These are phyloP conservation scores for Conomelus anceps DNA, from an alignment of 2,888 invertebrate genomes.

Conservation along the genomic window DNA sequence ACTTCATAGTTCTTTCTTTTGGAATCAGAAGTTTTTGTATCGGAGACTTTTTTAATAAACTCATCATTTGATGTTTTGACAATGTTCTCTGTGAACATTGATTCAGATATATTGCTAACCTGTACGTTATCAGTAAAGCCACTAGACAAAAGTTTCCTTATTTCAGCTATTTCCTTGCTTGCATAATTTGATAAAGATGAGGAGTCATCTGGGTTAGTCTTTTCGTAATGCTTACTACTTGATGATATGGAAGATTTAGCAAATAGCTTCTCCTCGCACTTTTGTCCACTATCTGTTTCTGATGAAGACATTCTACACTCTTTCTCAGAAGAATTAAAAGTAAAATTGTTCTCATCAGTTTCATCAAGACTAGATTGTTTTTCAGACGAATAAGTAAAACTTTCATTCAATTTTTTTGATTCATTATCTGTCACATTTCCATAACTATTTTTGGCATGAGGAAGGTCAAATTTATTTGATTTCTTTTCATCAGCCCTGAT, in stretches of 20 bases:
- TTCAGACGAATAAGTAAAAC: neutral
- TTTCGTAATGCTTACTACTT: neutral
- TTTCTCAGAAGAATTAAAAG: neutral
- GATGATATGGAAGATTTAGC: neutral
- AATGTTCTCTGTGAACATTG: neutral
- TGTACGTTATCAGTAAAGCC: neutral
- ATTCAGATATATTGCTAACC: neutral
- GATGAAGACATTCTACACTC: neutral
- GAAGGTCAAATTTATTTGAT: neutral
- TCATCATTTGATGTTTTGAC: neutral
- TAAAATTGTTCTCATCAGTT: neutral
- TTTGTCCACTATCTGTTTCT: neutral
- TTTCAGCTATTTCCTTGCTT: constrained; percentile 1
- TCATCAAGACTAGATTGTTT: neutral
- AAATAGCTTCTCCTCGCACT: neutral
- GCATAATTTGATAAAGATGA: neutral
- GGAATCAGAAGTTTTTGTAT: neutral
- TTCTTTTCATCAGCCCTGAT: neutral
- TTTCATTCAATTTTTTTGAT: neutral
- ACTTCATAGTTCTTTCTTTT: neutral
- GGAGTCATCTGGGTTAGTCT: neutral
- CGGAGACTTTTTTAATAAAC: neutral
- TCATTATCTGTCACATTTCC: neutral
- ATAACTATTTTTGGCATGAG: neutral
- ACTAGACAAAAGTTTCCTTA: neutral